Percentiles rank a stretch among this genome's conserved stretches.
phyloP scores from a whole-genome alignment of 2,888 invertebrate genomes.

The Pristionchus japonicus region DNA sequence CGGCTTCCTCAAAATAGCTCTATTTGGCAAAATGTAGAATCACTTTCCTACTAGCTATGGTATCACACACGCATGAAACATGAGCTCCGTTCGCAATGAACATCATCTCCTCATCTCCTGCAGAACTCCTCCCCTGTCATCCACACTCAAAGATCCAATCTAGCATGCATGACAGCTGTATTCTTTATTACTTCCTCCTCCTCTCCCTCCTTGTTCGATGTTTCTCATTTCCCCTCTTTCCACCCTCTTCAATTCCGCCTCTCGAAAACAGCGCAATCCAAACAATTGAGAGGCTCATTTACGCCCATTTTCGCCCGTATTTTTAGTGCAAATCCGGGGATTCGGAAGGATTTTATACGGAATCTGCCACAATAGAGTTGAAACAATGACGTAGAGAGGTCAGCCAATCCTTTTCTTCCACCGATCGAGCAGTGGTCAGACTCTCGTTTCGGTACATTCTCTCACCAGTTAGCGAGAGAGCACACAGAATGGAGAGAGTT shows the following conservation, averaged over 20 bases:
- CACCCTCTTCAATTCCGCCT: background rate
- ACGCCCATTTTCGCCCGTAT: background rate
- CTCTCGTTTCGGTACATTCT: too few species aligned
- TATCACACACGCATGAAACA: too few species aligned
- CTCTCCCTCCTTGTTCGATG: background rate
- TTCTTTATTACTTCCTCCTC: background rate
- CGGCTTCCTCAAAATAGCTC: too few species aligned
- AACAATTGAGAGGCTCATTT: background rate
- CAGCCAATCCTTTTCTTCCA: background rate
- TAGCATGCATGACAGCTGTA: background rate
- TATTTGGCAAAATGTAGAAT: too few species aligned
- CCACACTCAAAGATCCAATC: background rate
- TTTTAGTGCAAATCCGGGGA: background rate
- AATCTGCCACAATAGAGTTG: too few species aligned
- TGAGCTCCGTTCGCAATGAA: too few species aligned
- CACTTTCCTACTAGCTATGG: too few species aligned
- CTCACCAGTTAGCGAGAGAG: too few species aligned
- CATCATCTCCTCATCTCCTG: background rate
- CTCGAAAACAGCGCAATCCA: background rate
- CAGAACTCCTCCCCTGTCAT: background rate
- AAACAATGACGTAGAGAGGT: background rate
- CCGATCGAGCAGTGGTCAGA: too few species aligned
- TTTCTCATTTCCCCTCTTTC: slow-evolving; percentile 11
- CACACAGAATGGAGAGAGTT: too few species aligned
- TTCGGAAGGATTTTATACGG: background rate